Evolutionary conservation across 2,888 invertebrate genomes (phyloP), one percentile per base, ranked within the genome.

Genomic region (Mesochorus sp.): DNA sequence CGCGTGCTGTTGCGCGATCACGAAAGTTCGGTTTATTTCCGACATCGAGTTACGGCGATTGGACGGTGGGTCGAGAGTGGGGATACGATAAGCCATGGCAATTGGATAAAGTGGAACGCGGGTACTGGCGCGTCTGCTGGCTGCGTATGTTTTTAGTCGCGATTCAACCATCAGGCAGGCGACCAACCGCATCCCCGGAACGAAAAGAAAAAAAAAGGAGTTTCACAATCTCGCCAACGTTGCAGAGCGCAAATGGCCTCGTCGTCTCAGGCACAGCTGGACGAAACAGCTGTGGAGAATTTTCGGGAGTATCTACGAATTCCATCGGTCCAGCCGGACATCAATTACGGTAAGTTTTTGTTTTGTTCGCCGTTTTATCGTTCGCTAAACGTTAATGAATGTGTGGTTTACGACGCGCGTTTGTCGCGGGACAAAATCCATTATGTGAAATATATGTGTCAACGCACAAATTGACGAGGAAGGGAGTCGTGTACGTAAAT

Each of bases 241-340:
- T 47, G 47, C 21, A 44, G 51, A 55, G 55, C 47, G 53, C 49
- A 79, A 76, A 83, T 85, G 83, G 82, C 83, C 79, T 80, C 81
- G 77, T 72, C 79, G 76, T 80, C 82, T 68, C 82, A 82, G 76
- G 64, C 81, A 79, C 87, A 89, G 85, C 85, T 90, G 83, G 88
- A 91, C 80, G 84, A 93, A 85, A 91, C 92, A 86, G 94, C 95
- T 80, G 93, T 97, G 76, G 93, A 95, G 82, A 95, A 95, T 87
- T 96, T 98, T 87, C 93, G 95, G 68, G 95, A 97, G 86, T 98
- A 98, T 92, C 92, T 98, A 64, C 93, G 94, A 82, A 97, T 98
- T 84, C 95, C 96, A 5, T 96, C 97, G 66, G 96, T 97, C 0
- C 98, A 98, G 86, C 98, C 98, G 0, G 92, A 96, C 87, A 93